Percentiles rank a stretch among this genome's conserved stretches.
phyloP scores from a whole-genome alignment of 30 jellyfish, hydroid and myxozoan genomes.

The Turritopsis rubra region DNA sequence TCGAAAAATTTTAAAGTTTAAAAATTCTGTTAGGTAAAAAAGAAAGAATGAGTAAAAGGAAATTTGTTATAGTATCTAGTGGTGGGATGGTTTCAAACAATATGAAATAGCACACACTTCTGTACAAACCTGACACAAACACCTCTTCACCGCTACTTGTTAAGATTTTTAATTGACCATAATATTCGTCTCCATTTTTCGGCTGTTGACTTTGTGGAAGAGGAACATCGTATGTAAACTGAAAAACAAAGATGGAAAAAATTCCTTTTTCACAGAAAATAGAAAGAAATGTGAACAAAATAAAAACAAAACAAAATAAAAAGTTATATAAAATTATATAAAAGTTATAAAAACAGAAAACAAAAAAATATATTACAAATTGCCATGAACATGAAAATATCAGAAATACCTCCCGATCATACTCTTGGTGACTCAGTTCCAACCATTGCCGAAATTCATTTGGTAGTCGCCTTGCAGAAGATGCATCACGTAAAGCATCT shows the following conservation, averaged over 20 bases:
- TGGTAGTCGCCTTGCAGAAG: slow-evolving; percentile 23
- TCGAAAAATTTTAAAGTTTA: no score
- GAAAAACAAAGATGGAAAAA: background rate
- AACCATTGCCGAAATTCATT: slow-evolving; percentile 17
- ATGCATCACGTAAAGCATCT: slow-evolving; percentile 25
- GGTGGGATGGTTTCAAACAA: no score
- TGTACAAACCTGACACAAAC: slow-evolving; percentile 28
- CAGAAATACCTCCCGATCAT: slow-evolving; percentile 19
- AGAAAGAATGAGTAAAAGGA: no score
- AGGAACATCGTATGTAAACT: slow-evolving; percentile 12
- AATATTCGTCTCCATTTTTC: slow-evolving; percentile 9
- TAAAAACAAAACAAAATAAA: no score
- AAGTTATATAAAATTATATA: background rate
- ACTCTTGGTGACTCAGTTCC: slow-evolving; percentile 11
- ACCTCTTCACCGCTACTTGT: slow-evolving; percentile 6
- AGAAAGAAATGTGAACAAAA: no score
- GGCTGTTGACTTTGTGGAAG: slow-evolving; percentile 27
- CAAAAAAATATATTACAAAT: no score
- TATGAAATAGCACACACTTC: no score
- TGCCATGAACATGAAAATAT: no score
- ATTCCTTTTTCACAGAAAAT: no score
- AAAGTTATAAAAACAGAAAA: no score
- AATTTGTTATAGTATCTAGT: no score
- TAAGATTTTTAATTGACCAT: background rate
- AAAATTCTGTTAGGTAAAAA: no score